Evolutionary conservation across 2,113 vertebrate genomes (phyloP), one percentile per base, ranked within the genome.

Genomic region (Gallinago paraguaiae): DNA sequence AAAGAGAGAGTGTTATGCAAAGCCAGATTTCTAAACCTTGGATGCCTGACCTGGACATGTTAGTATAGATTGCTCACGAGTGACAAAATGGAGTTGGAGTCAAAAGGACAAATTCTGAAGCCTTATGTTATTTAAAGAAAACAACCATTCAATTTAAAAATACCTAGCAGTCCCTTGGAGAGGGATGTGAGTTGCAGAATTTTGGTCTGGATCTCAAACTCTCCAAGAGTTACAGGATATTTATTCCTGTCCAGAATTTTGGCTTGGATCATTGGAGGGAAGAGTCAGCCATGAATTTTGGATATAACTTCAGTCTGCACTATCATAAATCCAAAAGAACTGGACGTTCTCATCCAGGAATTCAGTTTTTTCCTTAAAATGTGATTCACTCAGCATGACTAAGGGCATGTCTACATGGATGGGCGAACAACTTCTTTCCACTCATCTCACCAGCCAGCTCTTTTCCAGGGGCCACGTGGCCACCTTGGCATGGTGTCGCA

Each of bases 281-380:
- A 94, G 68, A 88, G 12, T 81, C 85, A 93, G 92, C 64, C 94
- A 90, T 81, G 64, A 88, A 79, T 92, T 95, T 93, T 97, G 96
- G 95, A 96, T 72, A 50, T 74, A 82, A 82, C 63, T 93, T 81
- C 93, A 96, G 93, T 92, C 82, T 92, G 28, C 75, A 61, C 39
- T 80, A 95, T 96, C 68, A 28, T 93, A 94, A 92, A 92, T 96
- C 87, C 72, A 83, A 92, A 95, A 96, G 95, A 90, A 96, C 95
- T 90, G 90, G 86, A 95, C 5, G 92, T 96, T 90, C 96, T 96
- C 82, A 70, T 86, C 68, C 46, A 95, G 60, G 79, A 96, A 92
- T 95, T 93, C 4, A 11, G 8, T 53, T 93, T 79, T 87, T 88
- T 56, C 54, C 43, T 77, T 77, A 64, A 93, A 88, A 88, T 90